A percentile compares a stretch with the other conserved stretches of the same genome.
Conservation (phyloP, 2,797 vertebrate species). For the Cuniculus paca region DNA sequence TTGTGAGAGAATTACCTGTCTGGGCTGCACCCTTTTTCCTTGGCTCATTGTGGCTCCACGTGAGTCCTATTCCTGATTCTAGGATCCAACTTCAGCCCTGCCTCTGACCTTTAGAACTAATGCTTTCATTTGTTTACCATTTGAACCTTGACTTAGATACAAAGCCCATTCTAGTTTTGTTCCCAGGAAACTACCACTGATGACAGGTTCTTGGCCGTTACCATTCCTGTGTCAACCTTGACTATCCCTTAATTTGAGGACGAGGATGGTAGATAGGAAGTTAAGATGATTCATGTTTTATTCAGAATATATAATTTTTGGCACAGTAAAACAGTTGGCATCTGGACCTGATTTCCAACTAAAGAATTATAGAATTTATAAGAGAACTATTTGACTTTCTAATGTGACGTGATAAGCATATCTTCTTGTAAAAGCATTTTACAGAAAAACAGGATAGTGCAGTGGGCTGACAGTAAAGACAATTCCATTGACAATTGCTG, state of each 20-base stretch:
- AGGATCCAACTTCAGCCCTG: background rate
- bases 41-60: background rate
- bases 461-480: background rate
- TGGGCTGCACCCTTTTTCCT: background rate
- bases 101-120: background rate
- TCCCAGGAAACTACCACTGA: background rate
- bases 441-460: conserved; percentile 7
- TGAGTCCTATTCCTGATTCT: background rate
- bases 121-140: background rate
- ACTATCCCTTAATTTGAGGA: background rate
- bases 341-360: conserved; percentile 39
- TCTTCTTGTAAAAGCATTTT: conserved; percentile 47
- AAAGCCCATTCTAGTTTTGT: background rate
- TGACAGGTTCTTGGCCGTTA: background rate
- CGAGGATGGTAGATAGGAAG: background rate
- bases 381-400: conserved; percentile 60
- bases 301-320: conserved; percentile 20
- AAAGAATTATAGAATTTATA: conserved; percentile 21
- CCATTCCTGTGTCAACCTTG: background rate
- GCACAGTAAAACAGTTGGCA: background rate
- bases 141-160: background rate
- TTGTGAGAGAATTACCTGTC: background rate
- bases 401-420: conserved; percentile 24
- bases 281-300: conserved; percentile 42
- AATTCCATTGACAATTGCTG: background rate